A percentile compares a stretch with the other conserved stretches of the same genome.
Conservation (phyloP, 2,113 vertebrate genomes). For the Seriola rivoliana region DNA sequence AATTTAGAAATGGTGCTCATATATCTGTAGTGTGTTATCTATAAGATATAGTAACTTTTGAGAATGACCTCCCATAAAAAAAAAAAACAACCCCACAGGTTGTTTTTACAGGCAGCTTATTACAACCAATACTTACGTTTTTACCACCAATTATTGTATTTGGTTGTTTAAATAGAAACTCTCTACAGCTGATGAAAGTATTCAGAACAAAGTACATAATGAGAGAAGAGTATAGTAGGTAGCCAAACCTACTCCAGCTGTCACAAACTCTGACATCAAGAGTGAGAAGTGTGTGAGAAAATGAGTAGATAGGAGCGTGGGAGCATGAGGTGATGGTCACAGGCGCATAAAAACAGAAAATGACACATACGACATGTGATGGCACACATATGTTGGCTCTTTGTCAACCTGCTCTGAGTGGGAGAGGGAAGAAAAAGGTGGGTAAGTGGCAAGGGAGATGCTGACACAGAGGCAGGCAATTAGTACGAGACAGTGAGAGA, state of each 20-base stretch:
- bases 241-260: constrained; percentile 10
- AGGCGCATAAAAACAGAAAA: not conserved
- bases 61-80: too few species aligned
- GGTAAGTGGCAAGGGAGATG: constrained; percentile 33
- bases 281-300: constrained; percentile 20
- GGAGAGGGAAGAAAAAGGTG: constrained; percentile 28
- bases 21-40: too few species aligned
- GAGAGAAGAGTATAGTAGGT: not conserved
- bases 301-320: not conserved
- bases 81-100: too few species aligned
- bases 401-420: constrained; percentile 20
- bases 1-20: too few species aligned
- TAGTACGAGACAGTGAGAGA: constrained; percentile 44
- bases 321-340: not conserved
- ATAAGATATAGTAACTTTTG: too few species aligned
- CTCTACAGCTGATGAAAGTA: too few species aligned
- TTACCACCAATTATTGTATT: too few species aligned
- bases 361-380: constrained; percentile 45
- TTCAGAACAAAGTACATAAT: not conserved
- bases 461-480: constrained; percentile 56
- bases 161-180: too few species aligned
- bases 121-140: too few species aligned
- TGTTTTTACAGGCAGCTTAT: too few species aligned
- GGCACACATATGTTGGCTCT: constrained; percentile 33
- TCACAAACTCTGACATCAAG: constrained; percentile 17